Percentiles rank a stretch among this genome's conserved stretches.
Evolutionary conservation across 1,140 invertebrate genomes (phyloP).

Genomic region (Dreissena rostriformis): DNA sequence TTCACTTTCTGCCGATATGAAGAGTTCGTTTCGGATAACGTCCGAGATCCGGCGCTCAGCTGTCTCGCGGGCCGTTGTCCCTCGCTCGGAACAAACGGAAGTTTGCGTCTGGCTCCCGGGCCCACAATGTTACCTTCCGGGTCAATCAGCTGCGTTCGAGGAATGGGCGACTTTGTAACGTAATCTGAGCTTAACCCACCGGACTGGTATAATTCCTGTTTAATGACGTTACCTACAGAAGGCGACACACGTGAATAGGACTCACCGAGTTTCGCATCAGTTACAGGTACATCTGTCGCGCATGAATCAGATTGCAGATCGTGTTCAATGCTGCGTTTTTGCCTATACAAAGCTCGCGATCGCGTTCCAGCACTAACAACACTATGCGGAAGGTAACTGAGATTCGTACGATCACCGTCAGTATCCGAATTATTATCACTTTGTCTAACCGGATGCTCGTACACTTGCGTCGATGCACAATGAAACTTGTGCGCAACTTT

Average conservation of each 20-base stretch:
- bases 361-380: too few species aligned
- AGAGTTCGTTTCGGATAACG: not conserved
- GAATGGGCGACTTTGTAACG: not conserved
- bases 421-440: too few species aligned
- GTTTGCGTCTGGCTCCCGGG: not conserved
- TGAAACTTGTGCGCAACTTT: not conserved
- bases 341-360: too few species aligned
- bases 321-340: too few species aligned
- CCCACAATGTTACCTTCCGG: not conserved
- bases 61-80: not conserved
- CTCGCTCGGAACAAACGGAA: not conserved
- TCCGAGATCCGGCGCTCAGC: not conserved
- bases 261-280: too few species aligned
- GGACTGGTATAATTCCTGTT: not conserved
- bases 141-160: not conserved
- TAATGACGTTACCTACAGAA: too few species aligned
- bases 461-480: not conserved
- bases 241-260: not conserved
- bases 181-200: not conserved
- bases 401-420: too few species aligned
- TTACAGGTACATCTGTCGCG: too few species aligned
- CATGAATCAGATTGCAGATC: too few species aligned
- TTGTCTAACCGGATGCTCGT: too few species aligned
- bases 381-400: too few species aligned
- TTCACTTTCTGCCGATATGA: not conserved